Evolutionary conservation across 2,888 invertebrate species (phyloP).

Genomic region (Pandemis cinnamomeana): DNA sequence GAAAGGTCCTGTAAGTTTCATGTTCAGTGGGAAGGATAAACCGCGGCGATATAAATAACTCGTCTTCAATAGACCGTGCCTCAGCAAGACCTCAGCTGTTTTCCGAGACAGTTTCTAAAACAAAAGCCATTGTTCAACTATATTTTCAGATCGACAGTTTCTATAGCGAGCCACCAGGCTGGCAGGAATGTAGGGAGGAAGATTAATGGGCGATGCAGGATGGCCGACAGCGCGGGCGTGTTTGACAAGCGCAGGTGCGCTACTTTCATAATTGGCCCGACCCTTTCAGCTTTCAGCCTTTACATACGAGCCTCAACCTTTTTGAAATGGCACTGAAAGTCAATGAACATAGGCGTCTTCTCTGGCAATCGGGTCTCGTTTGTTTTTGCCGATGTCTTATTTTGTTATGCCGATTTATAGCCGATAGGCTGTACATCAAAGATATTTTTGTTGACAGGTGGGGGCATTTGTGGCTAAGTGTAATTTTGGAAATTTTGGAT

Average conservation of each 20-base stretch:
- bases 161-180: slow-evolving; percentile 57
- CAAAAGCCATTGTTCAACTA: slow-evolving; percentile 37
- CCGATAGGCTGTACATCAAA: too few relatives aligned
- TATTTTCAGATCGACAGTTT: slow-evolving; percentile 41
- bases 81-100: slow-evolving; percentile 34
- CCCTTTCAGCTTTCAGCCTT: slow-evolving; percentile 75
- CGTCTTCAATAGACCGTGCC: slow-evolving; percentile 15
- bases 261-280: slow-evolving; percentile 84
- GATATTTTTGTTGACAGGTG: too few relatives aligned
- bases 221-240: slow-evolving; percentile 79
- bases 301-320: slow-evolving; percentile 27
- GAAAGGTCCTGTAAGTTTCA: too few relatives aligned
- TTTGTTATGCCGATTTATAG: too few relatives aligned
- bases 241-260: slow-evolving; percentile 84
- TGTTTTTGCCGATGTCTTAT: not conserved
- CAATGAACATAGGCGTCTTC: not conserved
- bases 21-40: too few relatives aligned
- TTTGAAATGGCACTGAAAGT: slow-evolving; percentile 29
- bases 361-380: not conserved
- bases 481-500: too few relatives aligned
- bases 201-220: slow-evolving; percentile 76
- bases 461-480: too few relatives aligned
- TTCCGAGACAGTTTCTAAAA: slow-evolving; percentile 23
- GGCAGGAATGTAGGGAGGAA: slow-evolving; percentile 80
- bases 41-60: not conserved